Base-by-base conservation (phyloP, 2,797 vertebrate species). In the Microctenopoma stevenorrisi region DNA sequence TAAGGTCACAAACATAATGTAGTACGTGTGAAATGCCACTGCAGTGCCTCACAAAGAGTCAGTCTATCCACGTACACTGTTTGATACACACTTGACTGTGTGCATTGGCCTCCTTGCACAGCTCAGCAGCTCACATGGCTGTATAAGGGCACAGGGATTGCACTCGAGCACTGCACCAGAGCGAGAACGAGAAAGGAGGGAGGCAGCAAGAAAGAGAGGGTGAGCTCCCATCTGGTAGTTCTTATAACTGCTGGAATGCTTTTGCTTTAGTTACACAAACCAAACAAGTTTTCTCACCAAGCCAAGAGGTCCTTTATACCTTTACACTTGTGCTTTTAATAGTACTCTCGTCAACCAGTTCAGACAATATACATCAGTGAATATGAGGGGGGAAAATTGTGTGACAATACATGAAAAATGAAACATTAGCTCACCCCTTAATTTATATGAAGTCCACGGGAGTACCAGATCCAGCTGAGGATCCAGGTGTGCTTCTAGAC, bases 241-340 rank as follows among this genome's bases (percentile, higher is more conserved):
- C 91, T 95, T 95, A 95, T 94, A 94, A 94, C 92, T 91, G 86
- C 90, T 95, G 94, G 94, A 95, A 95, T 95, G 93, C 93, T 92
- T 95, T 93, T 95, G 94, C 94, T 95, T 94, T 94, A 94, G 94
- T 94, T 93, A 91, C 94, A 89, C 92, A 94, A 94, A 93, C 92
- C 90, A 95, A 95, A 94, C 95, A 94, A 93, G 86, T 78, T 77
- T 90, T 87, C 88, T 85, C 83, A 90, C 92, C 86, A 89, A 88
- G 89, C 88, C 85, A 86, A 89, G 83, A 84, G 76, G 59, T 78
- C 79, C 65, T 66, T 81, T 81, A 79, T 70, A 66, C 64, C 82
- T 56, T 70, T 52, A 63, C 63, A 62, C 64, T 78, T 44, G 44
- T 35, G 81, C 63, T 76, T 54, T 73, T 70, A 68, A 68, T 75